A percentile compares a stretch with the other conserved stretches of the same genome.
phyloP scores from a whole-genome alignment of 2,888 invertebrate genomes.

The Nomada lathburiana region DNA sequence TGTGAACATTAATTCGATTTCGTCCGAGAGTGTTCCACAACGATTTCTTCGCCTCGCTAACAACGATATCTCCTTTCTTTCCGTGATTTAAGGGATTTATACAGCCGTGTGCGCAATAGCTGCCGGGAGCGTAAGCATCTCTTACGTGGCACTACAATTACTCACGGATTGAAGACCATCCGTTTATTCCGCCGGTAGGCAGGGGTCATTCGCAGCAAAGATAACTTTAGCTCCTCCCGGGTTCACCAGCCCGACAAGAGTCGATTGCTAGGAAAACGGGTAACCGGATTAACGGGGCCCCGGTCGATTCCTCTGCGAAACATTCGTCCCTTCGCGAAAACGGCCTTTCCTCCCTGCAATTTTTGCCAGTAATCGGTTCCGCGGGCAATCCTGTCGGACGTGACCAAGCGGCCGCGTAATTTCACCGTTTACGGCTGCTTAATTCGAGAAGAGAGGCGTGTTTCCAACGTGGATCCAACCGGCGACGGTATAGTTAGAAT shows the following conservation, averaged over 20 bases:
- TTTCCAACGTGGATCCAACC: neutral
- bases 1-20: neutral
- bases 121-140: conserved; percentile 68
- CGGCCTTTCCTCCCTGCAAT: conserved; percentile 38
- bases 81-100: conserved; percentile 57
- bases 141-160: conserved; percentile 71
- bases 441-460: conserved; percentile 54
- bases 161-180: conserved; percentile 69
- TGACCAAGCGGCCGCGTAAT: conserved; percentile 50
- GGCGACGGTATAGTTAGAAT: conserved; percentile 12
- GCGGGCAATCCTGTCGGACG: conserved; percentile 54
- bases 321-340: conserved; percentile 55
- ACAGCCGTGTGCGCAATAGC: conserved; percentile 56
- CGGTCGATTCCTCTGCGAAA: neutral
- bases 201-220: conserved; percentile 73
- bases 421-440: conserved; percentile 56
- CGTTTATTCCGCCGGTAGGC: conserved; percentile 69
- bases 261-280: conserved; percentile 61
- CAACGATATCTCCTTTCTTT: conserved; percentile 42
- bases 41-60: neutral
- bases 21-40: neutral
- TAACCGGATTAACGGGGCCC: conserved; percentile 64
- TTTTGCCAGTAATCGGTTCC: conserved; percentile 58
- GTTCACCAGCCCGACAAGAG: conserved; percentile 9
- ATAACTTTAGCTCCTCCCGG: conserved; percentile 61